Base-by-base conservation (phyloP, 2,113 vertebrate species). In the Arenaria interpres region DNA sequence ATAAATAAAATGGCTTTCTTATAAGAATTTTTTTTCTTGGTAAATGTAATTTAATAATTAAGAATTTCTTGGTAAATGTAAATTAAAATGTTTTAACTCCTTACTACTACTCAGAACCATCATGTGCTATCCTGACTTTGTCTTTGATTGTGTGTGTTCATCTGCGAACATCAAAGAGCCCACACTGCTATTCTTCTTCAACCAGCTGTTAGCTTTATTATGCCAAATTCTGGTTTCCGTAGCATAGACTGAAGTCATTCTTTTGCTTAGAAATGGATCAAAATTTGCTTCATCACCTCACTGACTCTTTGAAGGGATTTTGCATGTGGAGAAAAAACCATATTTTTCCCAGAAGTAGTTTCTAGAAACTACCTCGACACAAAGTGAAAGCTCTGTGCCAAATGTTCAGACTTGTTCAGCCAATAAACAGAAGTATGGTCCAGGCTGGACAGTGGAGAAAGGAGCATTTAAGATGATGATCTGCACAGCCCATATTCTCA, bases 131-230 rank as follows among this genome's bases (percentile, higher is more conserved):
- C 73, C 51, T 73, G 82, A 82, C 24, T 81, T 46, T 32, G 39
- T 51, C 37, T 93, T 83, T 56, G 33, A 67, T 32, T 78, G 45
- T 73, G 59, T 3, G 0, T 3, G 2, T 69, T 93, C 23, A 10
- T 63, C 60, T 79, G 77, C 14, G 11, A 91, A 69, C 21, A 76
- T 69, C 39, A 51, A 85, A 85, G 3, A 86, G 17, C 63, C 21
- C 71, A 43, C 57, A 54, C 37, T 51, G 62, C 23, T 76, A 37
- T 41, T 84, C 68, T 75, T 91, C 77, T 39, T 84, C 57, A 85
- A 22, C 53, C 80, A 90, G 79, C 53, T 87, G 25, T 66, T 93
- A 53, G 56, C 43, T 95, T 94, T 93, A 84, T 90, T 75, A 81
- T 84, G 76, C 56, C 79, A 82, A 73, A 89, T 87, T 89, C 69